Conservation (phyloP, 2,797 vertebrate genomes). For the Erpetoichthys calabaricus region DNA sequence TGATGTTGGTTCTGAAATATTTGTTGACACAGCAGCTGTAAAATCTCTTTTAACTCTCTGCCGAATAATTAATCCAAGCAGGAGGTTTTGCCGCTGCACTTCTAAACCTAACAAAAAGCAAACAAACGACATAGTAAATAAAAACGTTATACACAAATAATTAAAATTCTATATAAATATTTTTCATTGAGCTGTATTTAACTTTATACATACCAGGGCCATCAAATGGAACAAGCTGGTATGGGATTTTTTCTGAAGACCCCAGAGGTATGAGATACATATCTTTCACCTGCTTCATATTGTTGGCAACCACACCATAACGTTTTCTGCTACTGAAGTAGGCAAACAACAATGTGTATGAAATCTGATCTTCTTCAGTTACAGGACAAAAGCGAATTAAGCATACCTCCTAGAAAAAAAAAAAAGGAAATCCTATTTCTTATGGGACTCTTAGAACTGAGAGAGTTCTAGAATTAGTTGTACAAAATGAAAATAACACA, state of each 20-base stretch:
- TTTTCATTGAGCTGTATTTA: constrained; percentile 6
- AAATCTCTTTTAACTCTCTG: constrained; percentile 80
- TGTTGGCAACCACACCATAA: constrained; percentile 94
- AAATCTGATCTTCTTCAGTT: constrained; percentile 96
- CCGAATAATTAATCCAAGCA: constrained; percentile 87
- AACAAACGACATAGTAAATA: constrained; percentile 11
- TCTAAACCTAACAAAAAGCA: constrained; percentile 71
- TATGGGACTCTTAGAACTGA: too few relatives aligned
- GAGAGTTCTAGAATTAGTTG: too few relatives aligned
- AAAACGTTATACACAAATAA: not conserved
- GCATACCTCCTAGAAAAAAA: constrained; percentile 72
- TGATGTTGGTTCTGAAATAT: constrained; percentile 43
- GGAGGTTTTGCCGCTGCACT: constrained; percentile 80
- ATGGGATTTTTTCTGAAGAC: constrained; percentile 85
- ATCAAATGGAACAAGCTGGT: constrained; percentile 95
- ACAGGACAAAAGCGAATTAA: constrained; percentile 88
- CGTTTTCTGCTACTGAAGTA: constrained; percentile 96
- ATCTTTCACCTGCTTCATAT: constrained; percentile 94
- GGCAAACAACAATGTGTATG: constrained; percentile 83
- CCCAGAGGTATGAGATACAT: constrained; percentile 95
- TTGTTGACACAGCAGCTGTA: constrained; percentile 46
- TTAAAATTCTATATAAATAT: constrained; percentile 7
- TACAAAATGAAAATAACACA: too few relatives aligned
- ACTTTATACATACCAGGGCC: constrained; percentile 65
- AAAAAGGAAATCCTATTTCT: not conserved